Conservation (phyloP, 2,888 invertebrate species). For the Stenolophus ochropezus region DNA sequence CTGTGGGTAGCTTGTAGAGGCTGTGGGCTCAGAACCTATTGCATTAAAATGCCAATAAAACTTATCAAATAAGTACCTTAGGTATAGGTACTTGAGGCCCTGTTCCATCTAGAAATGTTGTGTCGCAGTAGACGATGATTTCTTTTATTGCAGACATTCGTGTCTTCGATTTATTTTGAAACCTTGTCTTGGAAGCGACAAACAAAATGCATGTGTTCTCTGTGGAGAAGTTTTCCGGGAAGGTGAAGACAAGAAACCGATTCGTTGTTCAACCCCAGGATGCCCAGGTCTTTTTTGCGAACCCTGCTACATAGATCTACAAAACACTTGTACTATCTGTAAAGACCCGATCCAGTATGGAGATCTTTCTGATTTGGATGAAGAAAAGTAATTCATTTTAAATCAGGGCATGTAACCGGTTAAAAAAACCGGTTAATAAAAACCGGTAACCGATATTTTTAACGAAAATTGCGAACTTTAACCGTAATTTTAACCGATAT, state of each 20-base stretch:
- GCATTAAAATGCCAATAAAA: no score
- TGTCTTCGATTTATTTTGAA: background rate
- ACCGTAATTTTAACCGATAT: no score
- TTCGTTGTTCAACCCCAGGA: conserved; percentile 77
- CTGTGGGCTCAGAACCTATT: no score
- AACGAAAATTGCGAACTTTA: no score
- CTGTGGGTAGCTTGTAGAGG: no score
- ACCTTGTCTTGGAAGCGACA: conserved; percentile 70
- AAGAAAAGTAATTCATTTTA: conserved; percentile 81
- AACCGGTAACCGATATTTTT: no score
- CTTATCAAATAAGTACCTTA: no score
- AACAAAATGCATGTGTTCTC: conserved; percentile 76
- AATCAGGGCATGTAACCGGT: no score
- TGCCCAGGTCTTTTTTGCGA: conserved; percentile 85
- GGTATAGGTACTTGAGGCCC: no score
- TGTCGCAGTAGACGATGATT: no score
- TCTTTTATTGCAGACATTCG: background rate
- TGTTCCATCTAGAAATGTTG: no score
- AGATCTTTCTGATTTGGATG: conserved; percentile 84
- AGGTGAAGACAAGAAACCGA: conserved; percentile 70
- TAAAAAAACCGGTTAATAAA: no score
- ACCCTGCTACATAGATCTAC: conserved; percentile 83
- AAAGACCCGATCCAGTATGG: conserved; percentile 84
- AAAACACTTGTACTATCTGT: conserved; percentile 86
- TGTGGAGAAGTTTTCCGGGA: conserved; percentile 75